A percentile compares a stretch with the other conserved stretches of the same genome.
phyloP scores from a whole-genome alignment of 2,113 vertebrate genomes.

The Phalacrocorax carbo region DNA sequence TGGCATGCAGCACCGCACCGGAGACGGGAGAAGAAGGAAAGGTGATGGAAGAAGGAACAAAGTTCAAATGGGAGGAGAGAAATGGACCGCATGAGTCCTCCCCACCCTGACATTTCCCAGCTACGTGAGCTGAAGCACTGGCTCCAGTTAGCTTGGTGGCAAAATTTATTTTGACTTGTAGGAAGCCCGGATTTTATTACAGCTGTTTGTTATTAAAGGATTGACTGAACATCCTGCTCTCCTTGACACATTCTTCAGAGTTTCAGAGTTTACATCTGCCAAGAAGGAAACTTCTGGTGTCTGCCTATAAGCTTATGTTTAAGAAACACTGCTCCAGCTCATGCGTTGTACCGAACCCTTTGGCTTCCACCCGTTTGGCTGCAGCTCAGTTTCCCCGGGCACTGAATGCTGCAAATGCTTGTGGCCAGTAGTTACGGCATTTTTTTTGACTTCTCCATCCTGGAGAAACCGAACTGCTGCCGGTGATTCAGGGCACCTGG shows the following conservation, averaged over 20 bases:
- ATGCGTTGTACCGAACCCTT: neutral
- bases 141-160: neutral
- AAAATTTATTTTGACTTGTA: neutral
- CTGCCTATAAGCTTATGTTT: slow-evolving; percentile 2
- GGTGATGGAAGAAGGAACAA: neutral
- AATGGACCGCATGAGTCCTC: neutral
- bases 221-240: slow-evolving; percentile 28
- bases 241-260: slow-evolving; percentile 6
- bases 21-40: neutral
- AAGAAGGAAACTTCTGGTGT: slow-evolving; percentile 10
- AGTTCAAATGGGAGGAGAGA: neutral
- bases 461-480: neutral
- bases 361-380: neutral
- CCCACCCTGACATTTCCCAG: neutral
- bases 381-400: neutral
- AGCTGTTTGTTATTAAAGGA: slow-evolving; percentile 45
- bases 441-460: neutral
- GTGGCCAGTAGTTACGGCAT: neutral
- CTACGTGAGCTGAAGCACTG: neutral
- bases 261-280: slow-evolving; percentile 12
- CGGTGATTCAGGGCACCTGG: neutral
- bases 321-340: neutral
- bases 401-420: neutral
- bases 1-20: accelerated
- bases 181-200: neutral